phyloP scores from a whole-genome alignment of 2,797 vertebrate genomes.

The Sebastes iracundus region DNA sequence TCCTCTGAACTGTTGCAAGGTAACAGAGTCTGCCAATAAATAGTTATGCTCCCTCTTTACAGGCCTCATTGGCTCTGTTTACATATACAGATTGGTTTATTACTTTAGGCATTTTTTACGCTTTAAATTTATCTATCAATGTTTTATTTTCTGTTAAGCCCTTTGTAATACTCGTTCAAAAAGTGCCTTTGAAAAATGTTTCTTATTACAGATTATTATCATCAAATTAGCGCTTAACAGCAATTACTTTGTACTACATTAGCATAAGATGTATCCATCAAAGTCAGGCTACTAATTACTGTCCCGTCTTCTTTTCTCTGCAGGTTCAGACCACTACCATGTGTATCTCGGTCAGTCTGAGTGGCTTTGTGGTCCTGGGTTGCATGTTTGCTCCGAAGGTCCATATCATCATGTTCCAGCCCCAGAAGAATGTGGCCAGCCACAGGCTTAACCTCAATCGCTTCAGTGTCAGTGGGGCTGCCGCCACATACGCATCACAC shows the following conservation, averaged over 20 bases:
- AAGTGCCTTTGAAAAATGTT: slow-evolving; percentile 2
- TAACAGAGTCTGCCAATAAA: slow-evolving; percentile 40
- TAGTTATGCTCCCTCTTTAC: slow-evolving; percentile 16
- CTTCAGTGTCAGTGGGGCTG: slow-evolving; percentile 95
- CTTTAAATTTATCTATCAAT: not conserved
- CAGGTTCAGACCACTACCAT: slow-evolving; percentile 99
- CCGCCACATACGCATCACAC: slow-evolving; percentile 91
- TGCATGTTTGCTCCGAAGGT: slow-evolving; percentile 98
- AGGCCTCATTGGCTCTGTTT: slow-evolving; percentile 21
- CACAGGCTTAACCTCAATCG: slow-evolving; percentile 97
- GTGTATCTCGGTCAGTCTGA: slow-evolving; percentile 99
- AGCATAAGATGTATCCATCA: slow-evolving; percentile 40
- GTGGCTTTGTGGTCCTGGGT: slow-evolving; percentile 97
- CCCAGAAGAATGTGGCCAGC: slow-evolving; percentile 98
- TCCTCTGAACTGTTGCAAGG: slow-evolving; percentile 40
- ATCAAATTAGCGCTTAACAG: slow-evolving; percentile 20
- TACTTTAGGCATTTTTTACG: slow-evolving; percentile 1
- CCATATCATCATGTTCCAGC: slow-evolving; percentile 98
- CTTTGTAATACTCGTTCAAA: slow-evolving; percentile 1
- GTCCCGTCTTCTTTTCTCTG: slow-evolving; percentile 15
- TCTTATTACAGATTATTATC: slow-evolving; percentile 45
- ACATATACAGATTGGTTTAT: not conserved
- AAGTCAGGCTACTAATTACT: slow-evolving; percentile 29
- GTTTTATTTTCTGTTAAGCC: slow-evolving; percentile 8
- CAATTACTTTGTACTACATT: slow-evolving; percentile 32